A percentile compares a stretch with the other conserved stretches of the same genome.
phyloP scores from a whole-genome alignment of 2,888 invertebrate species.

The Taphrorychus bicolor region DNA sequence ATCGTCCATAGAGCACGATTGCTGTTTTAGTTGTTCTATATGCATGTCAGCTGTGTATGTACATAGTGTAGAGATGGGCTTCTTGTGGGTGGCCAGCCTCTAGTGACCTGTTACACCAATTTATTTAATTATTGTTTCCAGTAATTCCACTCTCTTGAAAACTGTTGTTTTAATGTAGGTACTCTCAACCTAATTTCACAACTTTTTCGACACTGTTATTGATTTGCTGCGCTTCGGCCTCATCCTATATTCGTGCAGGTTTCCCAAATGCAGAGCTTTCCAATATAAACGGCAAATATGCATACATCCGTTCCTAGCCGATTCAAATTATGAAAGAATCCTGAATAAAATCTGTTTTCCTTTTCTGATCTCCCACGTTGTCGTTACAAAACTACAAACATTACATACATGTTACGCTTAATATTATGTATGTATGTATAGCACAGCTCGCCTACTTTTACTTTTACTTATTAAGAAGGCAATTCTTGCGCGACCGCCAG shows the following conservation, averaged over 20 bases:
- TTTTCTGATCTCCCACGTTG: conserved; percentile 28
- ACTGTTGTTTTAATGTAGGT: no score
- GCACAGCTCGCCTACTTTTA: conserved; percentile 33
- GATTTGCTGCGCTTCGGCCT: no score
- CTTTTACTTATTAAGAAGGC: conserved; percentile 33
- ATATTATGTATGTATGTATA: conserved; percentile 28
- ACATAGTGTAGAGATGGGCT: no score
- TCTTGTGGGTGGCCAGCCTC: no score
- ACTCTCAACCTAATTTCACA: no score
- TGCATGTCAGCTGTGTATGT: no score
- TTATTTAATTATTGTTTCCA: no score
- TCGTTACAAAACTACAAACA: conserved; percentile 29
- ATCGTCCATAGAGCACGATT: no score
- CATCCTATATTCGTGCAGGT: neutral
- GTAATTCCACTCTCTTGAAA: no score
- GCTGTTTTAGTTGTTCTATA: no score
- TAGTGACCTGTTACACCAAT: no score
- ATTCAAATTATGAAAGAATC: neutral
- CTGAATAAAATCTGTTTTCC: conserved; percentile 15
- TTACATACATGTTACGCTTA: conserved; percentile 18
- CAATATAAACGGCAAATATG: neutral
- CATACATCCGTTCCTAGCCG: neutral
- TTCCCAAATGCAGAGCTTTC: neutral
- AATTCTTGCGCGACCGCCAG: conserved; percentile 23
- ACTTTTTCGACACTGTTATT: no score